Conservation (phyloP, 1,140 invertebrate species). For the Chironomus striatipennis region DNA sequence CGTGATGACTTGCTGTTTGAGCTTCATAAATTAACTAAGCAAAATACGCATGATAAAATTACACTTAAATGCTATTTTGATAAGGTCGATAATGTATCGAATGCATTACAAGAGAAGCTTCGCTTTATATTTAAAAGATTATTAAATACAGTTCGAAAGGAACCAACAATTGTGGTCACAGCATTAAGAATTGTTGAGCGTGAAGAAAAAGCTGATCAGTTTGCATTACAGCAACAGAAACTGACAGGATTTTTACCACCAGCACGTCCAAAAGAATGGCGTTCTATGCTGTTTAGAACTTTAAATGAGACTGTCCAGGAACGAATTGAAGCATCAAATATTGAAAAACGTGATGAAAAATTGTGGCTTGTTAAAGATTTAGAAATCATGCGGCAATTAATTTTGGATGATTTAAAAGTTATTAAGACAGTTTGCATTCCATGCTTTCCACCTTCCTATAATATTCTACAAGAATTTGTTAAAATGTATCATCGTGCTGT, state of each 20-base stretch:
- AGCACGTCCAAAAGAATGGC: constrained; percentile 88
- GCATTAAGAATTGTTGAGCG: constrained; percentile 92
- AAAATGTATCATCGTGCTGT: constrained; percentile 89
- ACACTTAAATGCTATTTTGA: constrained; percentile 93
- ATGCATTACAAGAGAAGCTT: constrained; percentile 84
- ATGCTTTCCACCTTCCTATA: constrained; percentile 92
- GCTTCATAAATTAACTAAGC: constrained; percentile 86
- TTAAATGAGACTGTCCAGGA: constrained; percentile 76
- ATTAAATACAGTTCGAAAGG: constrained; percentile 87
- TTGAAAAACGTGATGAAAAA: constrained; percentile 84
- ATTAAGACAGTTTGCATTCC: constrained; percentile 87
- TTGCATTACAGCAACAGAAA: constrained; percentile 65
- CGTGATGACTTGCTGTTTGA: constrained; percentile 92
- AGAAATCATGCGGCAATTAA: constrained; percentile 73
- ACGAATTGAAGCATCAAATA: constrained; percentile 79
- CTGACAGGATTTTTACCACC: constrained; percentile 85
- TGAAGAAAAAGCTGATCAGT: constrained; percentile 85
- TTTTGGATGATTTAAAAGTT: constrained; percentile 85
- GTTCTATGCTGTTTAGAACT: constrained; percentile 74
- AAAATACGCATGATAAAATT: constrained; percentile 80
- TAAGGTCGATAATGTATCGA: constrained; percentile 85
- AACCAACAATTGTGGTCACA: constrained; percentile 93
- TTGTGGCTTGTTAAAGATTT: constrained; percentile 84
- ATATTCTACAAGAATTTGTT: constrained; percentile 86
- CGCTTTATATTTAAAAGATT: constrained; percentile 82